Evolutionary conservation across 2,797 vertebrate species (phyloP).

Genomic region (Chelmon rostratus): DNA sequence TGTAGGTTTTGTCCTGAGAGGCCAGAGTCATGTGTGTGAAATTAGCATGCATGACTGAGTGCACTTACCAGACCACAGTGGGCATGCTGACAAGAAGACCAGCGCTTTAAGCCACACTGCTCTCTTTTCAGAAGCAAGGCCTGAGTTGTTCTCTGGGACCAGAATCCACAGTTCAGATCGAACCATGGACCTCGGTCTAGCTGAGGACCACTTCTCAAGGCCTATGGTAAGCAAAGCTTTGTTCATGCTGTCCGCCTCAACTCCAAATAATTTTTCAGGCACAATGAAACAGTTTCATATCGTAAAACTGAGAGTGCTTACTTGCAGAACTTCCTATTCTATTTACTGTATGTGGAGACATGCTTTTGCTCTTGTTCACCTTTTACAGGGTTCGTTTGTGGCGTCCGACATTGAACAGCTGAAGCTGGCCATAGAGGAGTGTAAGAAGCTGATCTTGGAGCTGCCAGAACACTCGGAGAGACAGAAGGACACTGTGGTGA

Average conservation of each 20-base stretch:
- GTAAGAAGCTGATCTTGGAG: conserved; percentile 93
- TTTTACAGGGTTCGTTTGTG: conserved; percentile 90
- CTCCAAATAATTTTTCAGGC: not conserved
- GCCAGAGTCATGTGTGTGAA: conserved; percentile 40
- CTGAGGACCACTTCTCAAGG: conserved; percentile 96
- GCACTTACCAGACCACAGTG: conserved; percentile 6
- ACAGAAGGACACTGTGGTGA: conserved; percentile 95
- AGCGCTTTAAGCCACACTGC: conserved; percentile 19
- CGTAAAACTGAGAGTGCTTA: not conserved
- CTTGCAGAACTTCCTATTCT: not conserved
- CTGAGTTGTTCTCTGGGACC: conserved; percentile 81
- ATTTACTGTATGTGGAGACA: not conserved
- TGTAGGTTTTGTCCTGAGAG: conserved; percentile 21
- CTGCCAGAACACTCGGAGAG: conserved; percentile 95
- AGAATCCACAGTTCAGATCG: conserved; percentile 85
- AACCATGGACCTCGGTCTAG: conserved; percentile 93
- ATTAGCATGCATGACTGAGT: conserved; percentile 26
- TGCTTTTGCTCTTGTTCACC: conserved; percentile 6
- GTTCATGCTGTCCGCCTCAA: not conserved
- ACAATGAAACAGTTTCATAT: not conserved
- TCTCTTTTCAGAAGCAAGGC: conserved; percentile 80
- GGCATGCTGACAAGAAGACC: conserved; percentile 1
- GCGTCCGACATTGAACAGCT: conserved; percentile 93
- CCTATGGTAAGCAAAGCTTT: conserved; percentile 87
- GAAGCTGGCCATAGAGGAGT: conserved; percentile 94